Conservation (phyloP, 1,140 invertebrate genomes). For the Sitobion miscanthi region DNA sequence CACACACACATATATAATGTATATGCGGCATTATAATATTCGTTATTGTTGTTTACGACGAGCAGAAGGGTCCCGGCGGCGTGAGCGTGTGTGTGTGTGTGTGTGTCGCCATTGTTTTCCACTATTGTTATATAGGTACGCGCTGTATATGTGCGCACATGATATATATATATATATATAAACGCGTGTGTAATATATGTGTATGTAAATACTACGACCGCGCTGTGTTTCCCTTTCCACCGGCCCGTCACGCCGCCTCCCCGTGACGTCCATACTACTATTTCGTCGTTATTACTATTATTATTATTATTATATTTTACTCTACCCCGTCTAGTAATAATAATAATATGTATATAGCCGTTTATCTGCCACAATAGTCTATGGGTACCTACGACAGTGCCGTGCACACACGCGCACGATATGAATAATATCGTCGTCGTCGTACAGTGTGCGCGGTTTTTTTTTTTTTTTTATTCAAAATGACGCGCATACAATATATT, state of each 20-base stretch:
- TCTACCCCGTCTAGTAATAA: not conserved
- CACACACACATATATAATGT: no score
- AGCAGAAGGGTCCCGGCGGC: not conserved
- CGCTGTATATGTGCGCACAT: no score
- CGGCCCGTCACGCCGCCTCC: not conserved
- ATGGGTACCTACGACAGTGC: not conserved
- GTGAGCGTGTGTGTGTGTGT: not conserved
- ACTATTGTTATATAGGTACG: not conserved
- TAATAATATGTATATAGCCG: not conserved
- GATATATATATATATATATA: not conserved
- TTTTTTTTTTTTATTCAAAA: slow-evolving; percentile 18
- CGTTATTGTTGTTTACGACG: not conserved
- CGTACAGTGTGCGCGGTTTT: not conserved
- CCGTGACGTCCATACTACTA: not conserved
- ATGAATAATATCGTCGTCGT: not conserved
- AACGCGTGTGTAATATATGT: no score
- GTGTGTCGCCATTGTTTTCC: slow-evolving; percentile 41
- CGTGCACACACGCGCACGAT: not conserved
- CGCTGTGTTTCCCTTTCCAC: not conserved
- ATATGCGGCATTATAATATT: slow-evolving; percentile 21
- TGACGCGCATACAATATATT: not conserved
- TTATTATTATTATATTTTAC: not conserved
- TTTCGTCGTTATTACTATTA: not conserved
- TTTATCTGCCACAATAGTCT: not conserved
- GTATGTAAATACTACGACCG: not conserved